These are phyloP conservation scores for Hylaeus anthracinus DNA, from an alignment of 1,140 invertebrate species.

Conservation along the genomic window DNA sequence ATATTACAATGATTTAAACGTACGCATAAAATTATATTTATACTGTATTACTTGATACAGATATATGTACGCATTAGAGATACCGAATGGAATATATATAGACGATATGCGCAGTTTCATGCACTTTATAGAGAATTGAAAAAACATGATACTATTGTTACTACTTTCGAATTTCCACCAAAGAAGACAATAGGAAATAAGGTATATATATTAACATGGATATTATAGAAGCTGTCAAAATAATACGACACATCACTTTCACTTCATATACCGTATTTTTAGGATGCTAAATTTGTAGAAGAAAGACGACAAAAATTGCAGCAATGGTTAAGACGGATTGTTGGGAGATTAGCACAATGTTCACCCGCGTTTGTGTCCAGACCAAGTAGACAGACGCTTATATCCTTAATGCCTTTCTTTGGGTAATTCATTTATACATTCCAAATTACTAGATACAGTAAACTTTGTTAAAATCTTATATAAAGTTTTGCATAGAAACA, in stretches of 20 bases:
- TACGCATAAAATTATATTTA: background rate
- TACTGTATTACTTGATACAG: slow-evolving; percentile 73
- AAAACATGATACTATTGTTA: slow-evolving; percentile 89
- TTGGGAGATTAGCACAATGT: slow-evolving; percentile 85
- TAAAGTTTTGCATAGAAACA: background rate
- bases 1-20: background rate
- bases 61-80: slow-evolving; percentile 91
- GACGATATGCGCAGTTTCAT: slow-evolving; percentile 95
- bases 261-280: slow-evolving; percentile 26
- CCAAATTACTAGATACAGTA: background rate
- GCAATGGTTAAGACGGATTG: slow-evolving; percentile 88
- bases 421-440: slow-evolving; percentile 82
- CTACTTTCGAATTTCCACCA: slow-evolving; percentile 94
- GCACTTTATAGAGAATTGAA: slow-evolving; percentile 90
- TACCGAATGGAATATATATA: slow-evolving; percentile 96
- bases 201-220: slow-evolving; percentile 84
- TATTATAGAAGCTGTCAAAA: background rate
- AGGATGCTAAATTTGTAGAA: slow-evolving; percentile 92
- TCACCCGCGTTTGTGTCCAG: slow-evolving; percentile 86
- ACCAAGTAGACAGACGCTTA: slow-evolving; percentile 86
- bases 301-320: slow-evolving; percentile 88
- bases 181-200: slow-evolving; percentile 96
- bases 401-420: slow-evolving; percentile 90
- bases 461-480: background rate
- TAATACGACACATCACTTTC: background rate